Conservation (phyloP, 2,888 invertebrate genomes). For the Tachina grossa region DNA sequence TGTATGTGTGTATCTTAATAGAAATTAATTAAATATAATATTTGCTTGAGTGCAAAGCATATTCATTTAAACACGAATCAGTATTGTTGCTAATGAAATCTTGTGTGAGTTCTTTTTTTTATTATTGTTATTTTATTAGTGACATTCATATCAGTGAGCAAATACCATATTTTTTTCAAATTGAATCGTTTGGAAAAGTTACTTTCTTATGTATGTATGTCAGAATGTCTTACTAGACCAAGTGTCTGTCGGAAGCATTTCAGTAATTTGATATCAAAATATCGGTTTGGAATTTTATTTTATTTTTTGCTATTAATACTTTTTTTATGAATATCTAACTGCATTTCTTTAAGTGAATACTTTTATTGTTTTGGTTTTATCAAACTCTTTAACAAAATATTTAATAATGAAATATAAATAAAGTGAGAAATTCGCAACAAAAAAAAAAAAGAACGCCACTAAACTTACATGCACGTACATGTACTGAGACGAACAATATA, state of each 20-base stretch:
- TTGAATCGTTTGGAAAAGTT: too few relatives aligned
- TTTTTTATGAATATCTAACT: neutral
- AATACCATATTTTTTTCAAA: neutral
- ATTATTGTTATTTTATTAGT: neutral
- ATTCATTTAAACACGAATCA: slow-evolving; percentile 28
- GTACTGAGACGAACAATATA: slow-evolving; percentile 41
- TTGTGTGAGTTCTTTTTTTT: neutral
- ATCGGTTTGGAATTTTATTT: too few relatives aligned
- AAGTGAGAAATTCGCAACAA: slow-evolving; percentile 22
- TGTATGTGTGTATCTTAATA: neutral
- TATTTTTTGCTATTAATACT: neutral
- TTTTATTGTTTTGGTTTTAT: neutral
- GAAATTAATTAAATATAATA: slow-evolving; percentile 65
- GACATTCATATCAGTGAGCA: neutral
- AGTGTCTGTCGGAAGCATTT: too few relatives aligned
- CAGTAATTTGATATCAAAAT: too few relatives aligned
- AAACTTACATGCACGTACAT: slow-evolving; percentile 40
- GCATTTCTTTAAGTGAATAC: neutral
- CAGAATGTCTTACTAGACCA: too few relatives aligned
- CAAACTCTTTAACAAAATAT: slow-evolving; percentile 34
- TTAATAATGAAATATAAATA: slow-evolving; percentile 28
- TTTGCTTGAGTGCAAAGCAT: slow-evolving; percentile 53
- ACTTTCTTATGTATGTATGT: too few relatives aligned
- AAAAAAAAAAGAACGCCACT: neutral
- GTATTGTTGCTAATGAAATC: slow-evolving; percentile 44